Conservation (phyloP, 2,113 vertebrate species). For the Cyanocitta stelleri region DNA sequence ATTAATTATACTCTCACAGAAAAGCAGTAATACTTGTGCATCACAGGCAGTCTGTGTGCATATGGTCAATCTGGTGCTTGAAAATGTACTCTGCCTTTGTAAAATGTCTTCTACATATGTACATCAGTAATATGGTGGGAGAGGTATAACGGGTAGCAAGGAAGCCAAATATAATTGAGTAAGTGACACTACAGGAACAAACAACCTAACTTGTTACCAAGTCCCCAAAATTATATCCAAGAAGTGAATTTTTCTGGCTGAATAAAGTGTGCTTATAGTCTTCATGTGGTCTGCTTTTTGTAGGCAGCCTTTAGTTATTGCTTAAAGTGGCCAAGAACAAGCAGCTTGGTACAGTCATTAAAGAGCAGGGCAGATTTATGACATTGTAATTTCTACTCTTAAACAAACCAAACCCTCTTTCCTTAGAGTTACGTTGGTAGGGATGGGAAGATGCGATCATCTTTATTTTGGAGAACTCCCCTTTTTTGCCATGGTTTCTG, state of each 20-base stretch:
- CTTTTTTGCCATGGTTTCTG: background rate
- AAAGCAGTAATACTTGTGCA: background rate
- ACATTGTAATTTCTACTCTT: background rate
- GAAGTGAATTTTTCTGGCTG: background rate
- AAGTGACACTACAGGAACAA: background rate
- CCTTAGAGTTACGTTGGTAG: background rate
- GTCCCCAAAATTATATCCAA: background rate
- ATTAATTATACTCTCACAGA: slow-evolving; percentile 1
- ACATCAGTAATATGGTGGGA: background rate
- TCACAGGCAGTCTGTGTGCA: background rate
- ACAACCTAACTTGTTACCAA: background rate
- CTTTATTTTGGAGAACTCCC: background rate
- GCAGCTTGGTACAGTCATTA: background rate
- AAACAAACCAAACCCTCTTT: background rate
- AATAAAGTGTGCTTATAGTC: background rate
- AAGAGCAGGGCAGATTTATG: background rate
- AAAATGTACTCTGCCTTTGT: background rate
- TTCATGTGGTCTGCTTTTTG: background rate
- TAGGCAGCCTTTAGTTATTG: background rate
- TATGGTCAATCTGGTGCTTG: background rate
- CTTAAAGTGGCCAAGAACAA: background rate
- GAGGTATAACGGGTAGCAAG: background rate
- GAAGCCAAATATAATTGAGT: background rate
- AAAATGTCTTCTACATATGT: background rate
- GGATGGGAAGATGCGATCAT: background rate